Evolutionary conservation across 1,140 invertebrate genomes (phyloP).

Genomic region (Ceratoteleas bidentatus): DNA sequence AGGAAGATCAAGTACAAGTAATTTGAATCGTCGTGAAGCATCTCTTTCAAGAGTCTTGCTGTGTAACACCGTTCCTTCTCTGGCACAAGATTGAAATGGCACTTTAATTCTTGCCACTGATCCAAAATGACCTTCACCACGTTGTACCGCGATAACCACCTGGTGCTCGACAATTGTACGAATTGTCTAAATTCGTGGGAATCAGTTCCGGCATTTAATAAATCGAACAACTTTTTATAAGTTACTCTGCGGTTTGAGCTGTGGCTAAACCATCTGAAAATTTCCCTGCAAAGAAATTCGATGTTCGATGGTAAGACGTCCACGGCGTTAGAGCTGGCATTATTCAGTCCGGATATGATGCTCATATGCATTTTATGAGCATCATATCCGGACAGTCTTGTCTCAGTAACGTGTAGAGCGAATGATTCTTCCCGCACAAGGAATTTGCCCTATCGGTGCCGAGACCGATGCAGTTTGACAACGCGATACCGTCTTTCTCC

Average conservation of each 20-base stretch:
- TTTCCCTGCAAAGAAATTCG: constrained; percentile 60
- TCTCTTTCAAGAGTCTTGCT: too few species aligned
- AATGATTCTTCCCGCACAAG: constrained; percentile 57
- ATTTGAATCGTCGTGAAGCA: too few species aligned
- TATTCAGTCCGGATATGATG: constrained; percentile 65
- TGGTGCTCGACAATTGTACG: constrained; percentile 71
- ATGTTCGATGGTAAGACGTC: constrained; percentile 57
- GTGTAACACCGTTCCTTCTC: too few species aligned
- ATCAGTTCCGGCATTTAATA: constrained; percentile 33
- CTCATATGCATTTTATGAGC: constrained; percentile 51
- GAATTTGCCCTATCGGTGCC: constrained; percentile 61
- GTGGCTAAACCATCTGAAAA: constrained; percentile 60
- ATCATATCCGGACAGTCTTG: constrained; percentile 34
- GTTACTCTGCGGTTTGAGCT: constrained; percentile 40
- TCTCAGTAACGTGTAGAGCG: constrained; percentile 54
- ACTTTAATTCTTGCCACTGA: constrained; percentile 75
- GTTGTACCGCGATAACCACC: constrained; percentile 71
- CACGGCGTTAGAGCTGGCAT: constrained; percentile 56
- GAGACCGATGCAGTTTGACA: constrained; percentile 59
- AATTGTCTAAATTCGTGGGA: constrained; percentile 70
- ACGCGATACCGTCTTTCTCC: constrained; percentile 31
- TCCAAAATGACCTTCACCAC: constrained; percentile 71
- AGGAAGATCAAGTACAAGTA: too few species aligned
- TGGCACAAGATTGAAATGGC: constrained; percentile 62
- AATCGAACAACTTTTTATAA: constrained; percentile 48